Percentiles rank a stretch among this genome's conserved stretches.
These are phyloP conservation scores for Calliphora vicina DNA, from an alignment of 1,140 invertebrate genomes.

Conservation along the genomic window DNA sequence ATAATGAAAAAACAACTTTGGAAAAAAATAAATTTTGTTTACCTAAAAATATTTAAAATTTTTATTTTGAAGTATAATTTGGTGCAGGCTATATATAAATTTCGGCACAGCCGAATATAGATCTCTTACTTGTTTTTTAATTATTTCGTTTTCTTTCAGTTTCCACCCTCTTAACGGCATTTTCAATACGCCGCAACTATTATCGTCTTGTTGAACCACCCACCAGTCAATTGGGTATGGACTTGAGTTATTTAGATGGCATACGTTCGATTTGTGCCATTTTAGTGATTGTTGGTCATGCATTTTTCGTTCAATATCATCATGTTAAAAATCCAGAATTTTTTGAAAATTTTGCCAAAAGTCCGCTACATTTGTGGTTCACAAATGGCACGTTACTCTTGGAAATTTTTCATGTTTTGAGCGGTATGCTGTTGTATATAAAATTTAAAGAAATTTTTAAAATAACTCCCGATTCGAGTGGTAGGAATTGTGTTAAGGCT, in stretches of 20 bases:
- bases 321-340: slow-evolving; percentile 55
- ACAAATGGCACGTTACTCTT: slow-evolving; percentile 66
- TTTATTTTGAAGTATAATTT: too few species aligned
- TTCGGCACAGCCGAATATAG: too few species aligned
- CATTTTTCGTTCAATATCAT: slow-evolving; percentile 46
- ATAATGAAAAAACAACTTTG: too few species aligned
- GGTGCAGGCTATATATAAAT: too few species aligned
- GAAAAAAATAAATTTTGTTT: too few species aligned
- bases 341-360: slow-evolving; percentile 50
- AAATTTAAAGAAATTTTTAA: slow-evolving; percentile 61
- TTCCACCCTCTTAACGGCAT: slow-evolving; percentile 40
- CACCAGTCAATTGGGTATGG: slow-evolving; percentile 34
- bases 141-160: slow-evolving; percentile 20
- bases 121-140: too few species aligned
- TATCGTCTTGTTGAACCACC: slow-evolving; percentile 46
- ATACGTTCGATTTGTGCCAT: slow-evolving; percentile 50
- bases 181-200: slow-evolving; percentile 58
- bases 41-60: too few species aligned
- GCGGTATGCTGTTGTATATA: slow-evolving; percentile 66
- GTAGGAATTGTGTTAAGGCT: background rate
- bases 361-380: slow-evolving; percentile 52
- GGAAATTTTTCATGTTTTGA: slow-evolving; percentile 68
- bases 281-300: slow-evolving; percentile 53
- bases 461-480: slow-evolving; percentile 37
- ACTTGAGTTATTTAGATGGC: slow-evolving; percentile 54